These are phyloP conservation scores for Anagyrus pseudococci DNA, from an alignment of 2,888 invertebrate species.

Conservation along the genomic window DNA sequence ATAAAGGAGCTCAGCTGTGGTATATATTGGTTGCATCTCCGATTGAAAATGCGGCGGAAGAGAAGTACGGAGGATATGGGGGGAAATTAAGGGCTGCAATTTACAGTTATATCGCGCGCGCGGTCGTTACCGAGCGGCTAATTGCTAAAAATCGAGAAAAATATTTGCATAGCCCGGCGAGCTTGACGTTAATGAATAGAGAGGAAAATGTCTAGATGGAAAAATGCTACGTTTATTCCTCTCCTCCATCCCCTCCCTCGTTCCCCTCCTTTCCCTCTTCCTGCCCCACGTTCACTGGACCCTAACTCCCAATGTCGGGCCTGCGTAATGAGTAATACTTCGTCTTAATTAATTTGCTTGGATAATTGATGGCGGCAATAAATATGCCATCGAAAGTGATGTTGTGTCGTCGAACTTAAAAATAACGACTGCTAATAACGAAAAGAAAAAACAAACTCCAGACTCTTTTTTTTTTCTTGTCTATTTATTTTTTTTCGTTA, in stretches of 20 bases:
- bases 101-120: slow-evolving; percentile 24
- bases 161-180: slow-evolving; percentile 19
- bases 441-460: neutral
- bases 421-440: neutral
- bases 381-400: neutral
- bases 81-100: neutral
- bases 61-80: too few relatives aligned
- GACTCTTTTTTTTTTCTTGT: neutral
- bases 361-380: neutral
- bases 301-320: too few relatives aligned
- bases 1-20: too few relatives aligned
- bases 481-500: neutral
- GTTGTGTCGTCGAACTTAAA: slow-evolving; percentile 5
- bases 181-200: slow-evolving; percentile 15
- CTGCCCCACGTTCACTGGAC: too few relatives aligned
- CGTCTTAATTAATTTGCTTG: slow-evolving; percentile 18
- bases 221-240: slow-evolving; percentile 6
- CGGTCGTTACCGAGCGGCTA: too few relatives aligned
- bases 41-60: too few relatives aligned
- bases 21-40: too few relatives aligned
- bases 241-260: too few relatives aligned
- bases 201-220: slow-evolving; percentile 6
- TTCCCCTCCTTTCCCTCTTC: too few relatives aligned
- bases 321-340: slow-evolving; percentile 15
- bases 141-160: slow-evolving; percentile 24